Evolutionary conservation across 2,113 vertebrate genomes (phyloP).

Genomic region (Thomomys bottae): DNA sequence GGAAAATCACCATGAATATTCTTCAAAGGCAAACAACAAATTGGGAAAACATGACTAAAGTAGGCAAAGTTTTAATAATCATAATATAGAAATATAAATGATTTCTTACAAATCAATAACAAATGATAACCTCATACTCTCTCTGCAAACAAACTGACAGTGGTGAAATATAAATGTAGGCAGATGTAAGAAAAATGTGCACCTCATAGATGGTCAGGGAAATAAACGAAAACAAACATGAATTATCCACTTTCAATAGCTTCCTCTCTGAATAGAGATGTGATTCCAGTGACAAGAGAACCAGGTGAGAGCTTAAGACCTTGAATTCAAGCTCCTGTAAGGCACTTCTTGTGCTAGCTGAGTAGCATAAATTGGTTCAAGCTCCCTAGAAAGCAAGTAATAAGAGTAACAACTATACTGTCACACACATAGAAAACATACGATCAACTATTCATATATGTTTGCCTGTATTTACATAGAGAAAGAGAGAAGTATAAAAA

Average conservation of each 20-base stretch:
- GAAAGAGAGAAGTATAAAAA: background rate
- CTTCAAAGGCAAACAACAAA: background rate
- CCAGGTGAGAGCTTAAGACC: too few species aligned
- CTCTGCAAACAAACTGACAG: background rate
- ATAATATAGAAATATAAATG: background rate
- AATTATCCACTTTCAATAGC: background rate
- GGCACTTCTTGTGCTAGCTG: background rate
- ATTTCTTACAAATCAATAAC: background rate
- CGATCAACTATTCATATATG: background rate
- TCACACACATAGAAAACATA: background rate
- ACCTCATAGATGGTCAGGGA: background rate
- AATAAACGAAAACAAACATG: background rate
- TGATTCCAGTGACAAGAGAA: too few species aligned
- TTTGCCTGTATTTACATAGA: too few species aligned
- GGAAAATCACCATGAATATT: background rate
- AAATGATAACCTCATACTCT: background rate
- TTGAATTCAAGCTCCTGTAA: too few species aligned
- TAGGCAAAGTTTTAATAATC: background rate
- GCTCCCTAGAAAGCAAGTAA: background rate
- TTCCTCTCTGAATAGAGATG: background rate
- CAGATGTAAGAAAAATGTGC: background rate
- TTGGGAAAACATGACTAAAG: background rate
- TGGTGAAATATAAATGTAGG: slow-evolving; percentile 17
- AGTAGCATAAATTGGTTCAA: background rate
- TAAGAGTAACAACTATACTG: background rate